Evolutionary conservation across 1,140 invertebrate genomes (phyloP).

Genomic region (Asbolus verrucosus): DNA sequence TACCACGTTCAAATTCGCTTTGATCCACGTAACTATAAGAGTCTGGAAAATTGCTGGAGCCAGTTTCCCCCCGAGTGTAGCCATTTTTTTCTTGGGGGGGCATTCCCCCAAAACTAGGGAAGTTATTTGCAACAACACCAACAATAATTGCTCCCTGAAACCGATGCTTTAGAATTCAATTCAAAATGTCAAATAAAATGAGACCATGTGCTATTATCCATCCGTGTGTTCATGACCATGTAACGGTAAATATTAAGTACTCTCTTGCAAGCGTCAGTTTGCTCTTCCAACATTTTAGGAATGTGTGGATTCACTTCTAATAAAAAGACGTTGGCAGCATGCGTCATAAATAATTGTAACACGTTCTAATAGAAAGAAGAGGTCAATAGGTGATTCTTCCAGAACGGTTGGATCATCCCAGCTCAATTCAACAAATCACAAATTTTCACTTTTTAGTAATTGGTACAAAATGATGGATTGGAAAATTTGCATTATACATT

Average conservation of each 20-base stretch:
- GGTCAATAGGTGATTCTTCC: too few relatives aligned
- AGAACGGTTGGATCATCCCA: too few relatives aligned
- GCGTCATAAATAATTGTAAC: slow-evolving; percentile 93
- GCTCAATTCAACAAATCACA: too few relatives aligned
- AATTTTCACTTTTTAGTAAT: too few relatives aligned
- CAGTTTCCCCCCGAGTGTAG: slow-evolving; percentile 83
- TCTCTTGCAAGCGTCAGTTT: slow-evolving; percentile 96
- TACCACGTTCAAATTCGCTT: slow-evolving; percentile 94
- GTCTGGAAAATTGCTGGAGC: slow-evolving; percentile 96
- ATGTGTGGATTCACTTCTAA: slow-evolving; percentile 73
- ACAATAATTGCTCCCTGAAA: slow-evolving; percentile 84
- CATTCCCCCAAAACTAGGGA: slow-evolving; percentile 86
- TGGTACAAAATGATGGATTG: too few relatives aligned
- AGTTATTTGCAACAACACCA: slow-evolving; percentile 93
- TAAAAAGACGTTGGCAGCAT: slow-evolving; percentile 95
- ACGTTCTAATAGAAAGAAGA: too few relatives aligned
- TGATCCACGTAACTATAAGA: slow-evolving; percentile 97
- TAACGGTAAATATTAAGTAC: slow-evolving; percentile 97
- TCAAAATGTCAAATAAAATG: slow-evolving; percentile 11
- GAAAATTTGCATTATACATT: too few relatives aligned
- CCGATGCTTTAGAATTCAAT: slow-evolving; percentile 27
- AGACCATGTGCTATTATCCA: slow-evolving; percentile 93
- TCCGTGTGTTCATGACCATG: slow-evolving; percentile 95
- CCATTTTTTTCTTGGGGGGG: slow-evolving; percentile 80
- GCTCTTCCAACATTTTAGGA: slow-evolving; percentile 80